Base-by-base conservation (phyloP, 2,888 invertebrate genomes). In the Horisme vitalbata region DNA sequence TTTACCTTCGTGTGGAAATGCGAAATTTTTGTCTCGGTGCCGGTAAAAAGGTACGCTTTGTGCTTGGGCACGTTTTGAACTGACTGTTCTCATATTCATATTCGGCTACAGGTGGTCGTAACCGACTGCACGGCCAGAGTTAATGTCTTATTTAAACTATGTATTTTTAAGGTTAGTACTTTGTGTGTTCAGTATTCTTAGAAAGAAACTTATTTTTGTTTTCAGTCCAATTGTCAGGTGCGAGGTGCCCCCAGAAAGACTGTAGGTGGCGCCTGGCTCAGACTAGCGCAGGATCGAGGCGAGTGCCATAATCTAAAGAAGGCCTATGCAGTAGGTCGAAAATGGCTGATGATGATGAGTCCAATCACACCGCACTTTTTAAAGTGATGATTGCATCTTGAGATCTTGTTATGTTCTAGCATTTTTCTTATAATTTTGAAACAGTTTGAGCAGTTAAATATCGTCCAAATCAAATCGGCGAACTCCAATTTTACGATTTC, bases 41-140 rank as follows among this genome's bases (percentile, higher is more conserved):
- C 63, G 59, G 66, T 75, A 70, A 75, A 79, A 77, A 74, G 77
- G 73, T 68, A 65, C 67, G 68, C 73, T 75, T 77, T 78, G 71
- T 75, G 66, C 65, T 60, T 57, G 55, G 65, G 62, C 61, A 68
- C 68, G 67, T 68, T 67, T 61, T 55, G 57, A 69, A 67, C 67
- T 52, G 63, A 60, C 66, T 70, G 64, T 63, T 65, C 65, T 66
- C 63, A 61, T 68, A 67, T 69, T 65, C 63, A 63, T 68, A 65
- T 68, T 63, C 59, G 49, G 63, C 77, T 63, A 80, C 80, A 80
- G 80, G 79, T 80, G 79, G 69, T 55, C 57, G 61, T 61, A 63
- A 55, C 57, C 54, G 55, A 52, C 41, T 56, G 37, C 45, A 52
- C 45, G 49, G 44, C 31, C 39, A 30, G 33, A 53, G 49, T 27